Evolutionary conservation across 2,113 vertebrate genomes (phyloP).

Genomic region (Podarcis muralis): DNA sequence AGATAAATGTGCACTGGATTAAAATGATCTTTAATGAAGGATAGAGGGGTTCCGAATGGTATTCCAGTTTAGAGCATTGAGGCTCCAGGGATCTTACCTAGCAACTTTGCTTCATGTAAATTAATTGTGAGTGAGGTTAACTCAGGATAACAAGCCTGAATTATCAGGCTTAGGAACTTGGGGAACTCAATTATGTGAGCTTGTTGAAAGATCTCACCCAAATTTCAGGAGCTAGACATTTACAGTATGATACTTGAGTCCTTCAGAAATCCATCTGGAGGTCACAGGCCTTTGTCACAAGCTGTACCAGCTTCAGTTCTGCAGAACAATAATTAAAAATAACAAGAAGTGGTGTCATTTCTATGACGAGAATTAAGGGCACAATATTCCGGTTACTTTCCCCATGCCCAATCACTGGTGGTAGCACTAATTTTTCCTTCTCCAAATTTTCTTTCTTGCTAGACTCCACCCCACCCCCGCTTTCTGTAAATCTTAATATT

Average conservation of each 20-base stretch:
- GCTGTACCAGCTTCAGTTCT: slow-evolving; percentile 1
- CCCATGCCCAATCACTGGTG: background rate
- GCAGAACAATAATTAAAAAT: background rate
- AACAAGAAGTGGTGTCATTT: background rate
- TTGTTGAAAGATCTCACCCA: background rate
- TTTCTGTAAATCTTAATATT: slow-evolving; percentile 58
- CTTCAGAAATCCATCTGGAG: background rate
- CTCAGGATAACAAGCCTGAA: background rate
- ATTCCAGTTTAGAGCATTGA: background rate
- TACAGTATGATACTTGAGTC: background rate
- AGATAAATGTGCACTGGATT: background rate
- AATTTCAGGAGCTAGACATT: background rate
- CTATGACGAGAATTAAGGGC: background rate
- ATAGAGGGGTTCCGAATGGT: background rate
- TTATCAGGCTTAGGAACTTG: background rate
- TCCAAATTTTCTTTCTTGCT: slow-evolving; percentile 25
- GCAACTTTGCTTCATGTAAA: slow-evolving; percentile 3
- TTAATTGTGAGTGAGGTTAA: background rate
- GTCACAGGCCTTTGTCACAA: background rate
- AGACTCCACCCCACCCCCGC: slow-evolving; percentile 14
- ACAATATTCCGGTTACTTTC: background rate
- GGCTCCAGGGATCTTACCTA: background rate
- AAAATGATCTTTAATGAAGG: background rate
- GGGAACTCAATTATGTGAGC: background rate
- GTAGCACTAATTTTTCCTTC: background rate